phyloP scores from a whole-genome alignment of 2,888 invertebrate species.

The Nowickia ferox region DNA sequence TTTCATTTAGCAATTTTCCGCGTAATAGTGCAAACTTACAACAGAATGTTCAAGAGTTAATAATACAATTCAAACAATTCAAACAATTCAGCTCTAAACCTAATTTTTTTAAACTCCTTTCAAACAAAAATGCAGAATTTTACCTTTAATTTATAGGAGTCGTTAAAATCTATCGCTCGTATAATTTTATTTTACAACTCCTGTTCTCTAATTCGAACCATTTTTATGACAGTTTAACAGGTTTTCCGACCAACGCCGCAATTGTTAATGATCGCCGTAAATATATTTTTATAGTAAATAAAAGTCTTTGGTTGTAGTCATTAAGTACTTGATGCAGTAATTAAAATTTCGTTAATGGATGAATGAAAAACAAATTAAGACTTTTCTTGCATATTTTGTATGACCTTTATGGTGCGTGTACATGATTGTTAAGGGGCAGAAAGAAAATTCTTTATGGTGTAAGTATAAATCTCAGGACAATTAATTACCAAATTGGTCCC shows the following conservation, averaged over 20 bases:
- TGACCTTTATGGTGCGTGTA: background rate
- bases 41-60: no score
- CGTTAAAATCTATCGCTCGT: background rate
- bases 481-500: no score
- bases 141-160: background rate
- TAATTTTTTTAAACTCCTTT: no score
- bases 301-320: constrained; percentile 35
- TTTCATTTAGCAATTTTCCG: no score
- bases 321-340: constrained; percentile 40
- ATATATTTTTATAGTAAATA: constrained; percentile 28
- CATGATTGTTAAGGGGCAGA: background rate
- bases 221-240: background rate
- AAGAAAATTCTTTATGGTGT: background rate
- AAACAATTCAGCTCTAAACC: no score
- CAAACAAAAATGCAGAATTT: background rate
- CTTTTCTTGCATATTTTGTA: background rate
- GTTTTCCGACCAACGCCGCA: background rate
- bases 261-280: constrained; percentile 5
- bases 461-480: background rate
- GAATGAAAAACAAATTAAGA: background rate
- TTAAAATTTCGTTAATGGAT: constrained; percentile 44
- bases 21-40: no score
- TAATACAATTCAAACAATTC: no score
- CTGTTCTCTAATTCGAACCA: background rate
- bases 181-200: background rate